Conservation (phyloP, 2,113 vertebrate genomes). For the Eulemur rufifrons region DNA sequence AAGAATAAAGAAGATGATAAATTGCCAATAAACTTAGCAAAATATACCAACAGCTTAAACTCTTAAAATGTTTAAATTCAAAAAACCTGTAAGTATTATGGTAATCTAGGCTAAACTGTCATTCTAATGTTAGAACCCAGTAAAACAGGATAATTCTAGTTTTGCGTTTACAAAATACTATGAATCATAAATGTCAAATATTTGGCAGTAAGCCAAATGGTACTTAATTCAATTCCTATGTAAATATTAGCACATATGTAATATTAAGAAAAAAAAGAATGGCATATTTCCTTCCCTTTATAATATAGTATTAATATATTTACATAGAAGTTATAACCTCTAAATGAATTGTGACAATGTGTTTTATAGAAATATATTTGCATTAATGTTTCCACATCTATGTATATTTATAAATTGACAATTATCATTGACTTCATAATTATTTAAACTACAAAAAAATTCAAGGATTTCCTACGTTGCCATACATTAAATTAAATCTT, state of each 20-base stretch:
- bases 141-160: not conserved
- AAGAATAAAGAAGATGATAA: not conserved
- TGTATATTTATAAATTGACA: not conserved
- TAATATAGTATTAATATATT: not conserved
- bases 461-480: not conserved
- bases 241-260: not conserved
- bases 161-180: not conserved
- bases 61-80: not conserved
- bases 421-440: not conserved
- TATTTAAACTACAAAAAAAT: not conserved
- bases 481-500: not conserved
- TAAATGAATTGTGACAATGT: not conserved
- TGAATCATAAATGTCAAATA: not conserved
- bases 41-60: not conserved
- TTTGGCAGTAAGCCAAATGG: not conserved
- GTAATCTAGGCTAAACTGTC: not conserved
- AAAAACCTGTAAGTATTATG: not conserved
- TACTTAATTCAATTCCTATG: not conserved
- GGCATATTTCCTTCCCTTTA: not conserved
- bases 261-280: not conserved
- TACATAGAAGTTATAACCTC: not conserved
- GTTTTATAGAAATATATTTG: not conserved
- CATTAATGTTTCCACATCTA: not conserved
- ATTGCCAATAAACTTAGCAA: not conserved
- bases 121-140: not conserved